Conservation (phyloP, 2,888 invertebrate species). For the Exephanes ischioxanthus region DNA sequence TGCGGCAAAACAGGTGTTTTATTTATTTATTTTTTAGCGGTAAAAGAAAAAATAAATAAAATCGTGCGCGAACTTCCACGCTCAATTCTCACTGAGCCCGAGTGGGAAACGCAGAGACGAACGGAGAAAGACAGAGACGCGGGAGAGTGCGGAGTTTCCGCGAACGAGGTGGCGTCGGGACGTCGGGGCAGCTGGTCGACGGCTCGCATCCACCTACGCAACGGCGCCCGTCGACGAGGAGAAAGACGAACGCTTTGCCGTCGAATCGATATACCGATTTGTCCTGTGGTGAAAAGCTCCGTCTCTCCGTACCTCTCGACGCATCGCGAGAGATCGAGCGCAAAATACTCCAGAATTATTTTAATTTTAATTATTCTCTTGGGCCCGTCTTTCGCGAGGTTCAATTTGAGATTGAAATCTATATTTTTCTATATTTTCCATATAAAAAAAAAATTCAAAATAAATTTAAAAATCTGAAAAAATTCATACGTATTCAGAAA, state of each 20-base stretch:
- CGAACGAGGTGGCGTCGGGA: slow-evolving; percentile 59
- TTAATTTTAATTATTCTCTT: background rate
- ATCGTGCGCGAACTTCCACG: background rate
- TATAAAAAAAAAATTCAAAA: too few relatives aligned
- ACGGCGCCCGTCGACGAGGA: slow-evolving; percentile 58
- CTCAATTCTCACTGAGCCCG: slow-evolving; percentile 1
- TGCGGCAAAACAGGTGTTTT: too few relatives aligned
- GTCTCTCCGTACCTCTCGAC: slow-evolving; percentile 61
- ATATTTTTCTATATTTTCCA: too few relatives aligned
- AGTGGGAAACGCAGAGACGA: slow-evolving; percentile 22
- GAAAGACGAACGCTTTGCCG: slow-evolving; percentile 39
- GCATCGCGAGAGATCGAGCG: slow-evolving; percentile 21
- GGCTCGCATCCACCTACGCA: slow-evolving; percentile 69
- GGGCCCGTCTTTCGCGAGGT: too few relatives aligned
- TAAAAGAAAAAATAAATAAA: background rate
- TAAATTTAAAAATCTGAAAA: too few relatives aligned
- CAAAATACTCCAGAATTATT: background rate
- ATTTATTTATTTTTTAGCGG: background rate
- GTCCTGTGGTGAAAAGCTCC: slow-evolving; percentile 55
- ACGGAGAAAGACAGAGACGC: slow-evolving; percentile 26
- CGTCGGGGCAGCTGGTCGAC: slow-evolving; percentile 70
- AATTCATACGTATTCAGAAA: too few relatives aligned
- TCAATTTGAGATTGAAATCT: too few relatives aligned
- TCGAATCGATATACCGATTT: slow-evolving; percentile 65
- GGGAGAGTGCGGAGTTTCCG: slow-evolving; percentile 42